Conservation (phyloP, 2,113 vertebrate genomes). For the Boulengeromyrus knoepffleri region DNA sequence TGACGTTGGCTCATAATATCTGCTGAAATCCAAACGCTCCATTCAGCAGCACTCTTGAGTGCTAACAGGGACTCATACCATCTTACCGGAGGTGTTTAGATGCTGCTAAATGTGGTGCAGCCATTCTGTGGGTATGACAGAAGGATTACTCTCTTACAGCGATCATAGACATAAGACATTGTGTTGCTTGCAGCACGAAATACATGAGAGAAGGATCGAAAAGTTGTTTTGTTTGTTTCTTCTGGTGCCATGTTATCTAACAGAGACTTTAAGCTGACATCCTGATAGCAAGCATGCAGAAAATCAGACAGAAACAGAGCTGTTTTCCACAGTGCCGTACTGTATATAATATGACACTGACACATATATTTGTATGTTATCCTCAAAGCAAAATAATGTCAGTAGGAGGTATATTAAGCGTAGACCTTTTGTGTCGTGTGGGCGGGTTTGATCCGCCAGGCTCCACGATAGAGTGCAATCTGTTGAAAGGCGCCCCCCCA, state of each 20-base stretch:
- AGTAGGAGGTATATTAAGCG: background rate
- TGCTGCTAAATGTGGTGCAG: background rate
- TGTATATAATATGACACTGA: background rate
- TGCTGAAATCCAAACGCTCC: background rate
- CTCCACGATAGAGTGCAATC: background rate
- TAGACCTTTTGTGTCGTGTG: background rate
- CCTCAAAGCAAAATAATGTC: background rate
- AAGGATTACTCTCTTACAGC: background rate
- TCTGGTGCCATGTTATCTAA: background rate
- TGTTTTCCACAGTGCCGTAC: background rate
- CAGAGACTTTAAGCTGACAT: background rate
- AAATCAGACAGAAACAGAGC: background rate
- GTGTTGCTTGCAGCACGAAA: background rate
- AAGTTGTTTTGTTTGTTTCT: background rate
- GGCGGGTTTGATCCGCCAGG: background rate
- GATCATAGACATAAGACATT: background rate
- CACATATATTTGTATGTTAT: slow-evolving; percentile 1
- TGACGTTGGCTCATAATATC: background rate
- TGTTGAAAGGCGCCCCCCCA: background rate
- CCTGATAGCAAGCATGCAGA: background rate
- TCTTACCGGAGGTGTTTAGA: background rate
- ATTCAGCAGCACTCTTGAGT: background rate
- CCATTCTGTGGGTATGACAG: background rate
- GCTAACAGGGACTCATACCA: background rate
- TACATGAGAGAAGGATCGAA: background rate